A percentile compares a stretch with the other conserved stretches of the same genome.
phyloP scores from a whole-genome alignment of 2,888 invertebrate genomes.

The Aporophyla nigra region DNA sequence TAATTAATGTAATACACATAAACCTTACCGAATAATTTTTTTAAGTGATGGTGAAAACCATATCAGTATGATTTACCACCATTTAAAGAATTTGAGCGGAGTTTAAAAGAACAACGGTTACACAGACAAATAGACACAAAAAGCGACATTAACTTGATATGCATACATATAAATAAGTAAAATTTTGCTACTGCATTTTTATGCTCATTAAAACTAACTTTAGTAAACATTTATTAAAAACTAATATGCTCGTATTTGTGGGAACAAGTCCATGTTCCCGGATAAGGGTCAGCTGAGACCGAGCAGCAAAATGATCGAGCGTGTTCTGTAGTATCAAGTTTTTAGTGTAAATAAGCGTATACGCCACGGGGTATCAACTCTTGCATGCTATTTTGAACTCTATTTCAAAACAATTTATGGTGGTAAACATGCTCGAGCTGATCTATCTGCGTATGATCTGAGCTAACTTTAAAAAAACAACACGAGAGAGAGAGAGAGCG shows the following conservation, averaged over 20 bases:
- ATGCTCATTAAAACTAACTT: background rate
- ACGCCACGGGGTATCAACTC: background rate
- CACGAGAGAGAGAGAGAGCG: background rate
- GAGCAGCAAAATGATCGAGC: background rate
- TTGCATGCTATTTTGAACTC: background rate
- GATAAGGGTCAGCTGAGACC: background rate
- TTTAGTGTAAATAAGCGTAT: background rate
- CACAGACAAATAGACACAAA: background rate
- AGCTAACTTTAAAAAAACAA: background rate
- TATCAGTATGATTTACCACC: background rate
- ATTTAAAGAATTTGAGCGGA: background rate
- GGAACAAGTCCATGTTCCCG: background rate
- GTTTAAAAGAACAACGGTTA: constrained; percentile 1
- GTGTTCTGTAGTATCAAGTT: background rate
- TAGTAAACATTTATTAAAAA: background rate
- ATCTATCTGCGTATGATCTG: background rate
- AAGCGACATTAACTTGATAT: background rate
- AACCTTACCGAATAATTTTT: background rate
- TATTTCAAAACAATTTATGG: background rate
- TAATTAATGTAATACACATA: background rate
- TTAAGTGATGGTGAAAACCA: background rate
- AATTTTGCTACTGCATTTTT: background rate
- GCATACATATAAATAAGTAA: background rate
- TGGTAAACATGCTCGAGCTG: background rate
- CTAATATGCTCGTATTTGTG: background rate